phyloP scores from a whole-genome alignment of 2,888 invertebrate species.

The Leptinotarsa tumamoca region DNA sequence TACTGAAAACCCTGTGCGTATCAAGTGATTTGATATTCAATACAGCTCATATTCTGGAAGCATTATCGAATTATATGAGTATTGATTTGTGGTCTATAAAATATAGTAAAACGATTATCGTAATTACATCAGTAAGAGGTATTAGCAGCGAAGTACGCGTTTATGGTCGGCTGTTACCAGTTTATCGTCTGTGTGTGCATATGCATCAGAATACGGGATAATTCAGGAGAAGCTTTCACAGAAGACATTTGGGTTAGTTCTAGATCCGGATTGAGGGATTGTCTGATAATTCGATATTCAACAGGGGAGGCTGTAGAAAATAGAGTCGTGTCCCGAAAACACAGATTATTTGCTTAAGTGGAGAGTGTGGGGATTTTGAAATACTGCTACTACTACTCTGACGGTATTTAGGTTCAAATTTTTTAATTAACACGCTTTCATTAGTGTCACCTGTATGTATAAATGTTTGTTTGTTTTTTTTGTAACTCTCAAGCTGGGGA shows the following conservation, averaged over 20 bases:
- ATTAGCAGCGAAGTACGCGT: not conserved
- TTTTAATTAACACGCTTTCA: too few species aligned
- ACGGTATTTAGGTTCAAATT: too few species aligned
- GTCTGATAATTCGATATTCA: not conserved
- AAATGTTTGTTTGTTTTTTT: too few species aligned
- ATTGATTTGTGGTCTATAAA: not conserved
- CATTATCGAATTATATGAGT: conserved; percentile 5
- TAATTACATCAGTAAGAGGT: not conserved
- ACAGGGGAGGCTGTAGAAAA: too few species aligned
- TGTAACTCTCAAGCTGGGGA: too few species aligned
- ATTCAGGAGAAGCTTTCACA: not conserved
- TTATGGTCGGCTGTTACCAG: conserved; percentile 1
- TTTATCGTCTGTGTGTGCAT: conserved; percentile 5
- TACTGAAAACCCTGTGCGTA: not conserved
- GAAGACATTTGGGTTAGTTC: not conserved
- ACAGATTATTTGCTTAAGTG: too few species aligned
- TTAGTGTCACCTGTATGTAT: too few species aligned
- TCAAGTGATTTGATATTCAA: conserved; percentile 6
- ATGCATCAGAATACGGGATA: conserved; percentile 3
- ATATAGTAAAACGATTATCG: not conserved
- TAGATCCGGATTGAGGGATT: not conserved
- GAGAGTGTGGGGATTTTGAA: too few species aligned
- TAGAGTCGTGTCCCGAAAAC: too few species aligned
- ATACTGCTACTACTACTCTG: too few species aligned
- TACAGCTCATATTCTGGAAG: not conserved